phyloP scores from a whole-genome alignment of 2,888 invertebrate genomes.

The Monopis laevigella region DNA sequence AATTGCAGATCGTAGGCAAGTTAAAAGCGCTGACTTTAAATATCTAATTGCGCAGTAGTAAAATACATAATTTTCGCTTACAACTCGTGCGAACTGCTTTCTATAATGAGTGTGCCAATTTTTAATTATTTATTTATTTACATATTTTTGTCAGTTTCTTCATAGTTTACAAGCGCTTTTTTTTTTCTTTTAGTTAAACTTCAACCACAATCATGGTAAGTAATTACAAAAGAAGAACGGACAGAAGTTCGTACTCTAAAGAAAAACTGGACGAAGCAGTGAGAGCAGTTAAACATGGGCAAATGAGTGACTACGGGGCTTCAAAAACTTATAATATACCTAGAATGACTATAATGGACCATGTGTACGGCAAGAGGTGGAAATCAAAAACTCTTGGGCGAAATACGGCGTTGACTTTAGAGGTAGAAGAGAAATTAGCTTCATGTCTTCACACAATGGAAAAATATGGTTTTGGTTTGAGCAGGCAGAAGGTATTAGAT shows the following conservation, averaged over 20 bases:
- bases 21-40: too few species aligned
- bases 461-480: slow-evolving; percentile 18
- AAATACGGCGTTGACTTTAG: slow-evolving; percentile 16
- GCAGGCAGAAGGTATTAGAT: slow-evolving; percentile 15
- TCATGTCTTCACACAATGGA: slow-evolving; percentile 13
- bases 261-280: slow-evolving; percentile 16
- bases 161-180: slow-evolving; percentile 7
- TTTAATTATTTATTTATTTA: too few species aligned
- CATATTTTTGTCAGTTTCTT: too few species aligned
- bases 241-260: slow-evolving; percentile 14
- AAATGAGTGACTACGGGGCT: slow-evolving; percentile 15
- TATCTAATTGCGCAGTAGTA: too few species aligned
- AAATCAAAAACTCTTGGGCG: slow-evolving; percentile 18
- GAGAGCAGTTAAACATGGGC: slow-evolving; percentile 10
- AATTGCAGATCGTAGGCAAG: too few species aligned
- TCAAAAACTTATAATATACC: slow-evolving; percentile 17
- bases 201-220: background rate
- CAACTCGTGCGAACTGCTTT: too few species aligned
- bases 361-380: slow-evolving; percentile 13
- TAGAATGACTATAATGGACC: slow-evolving; percentile 20
- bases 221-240: slow-evolving; percentile 16
- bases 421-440: slow-evolving; percentile 19
- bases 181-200: background rate
- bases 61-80: too few species aligned
- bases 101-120: slow-evolving; percentile 7